phyloP scores from a whole-genome alignment of 92 coral and sea anemone genomes.

The Actinostola sp. region DNA sequence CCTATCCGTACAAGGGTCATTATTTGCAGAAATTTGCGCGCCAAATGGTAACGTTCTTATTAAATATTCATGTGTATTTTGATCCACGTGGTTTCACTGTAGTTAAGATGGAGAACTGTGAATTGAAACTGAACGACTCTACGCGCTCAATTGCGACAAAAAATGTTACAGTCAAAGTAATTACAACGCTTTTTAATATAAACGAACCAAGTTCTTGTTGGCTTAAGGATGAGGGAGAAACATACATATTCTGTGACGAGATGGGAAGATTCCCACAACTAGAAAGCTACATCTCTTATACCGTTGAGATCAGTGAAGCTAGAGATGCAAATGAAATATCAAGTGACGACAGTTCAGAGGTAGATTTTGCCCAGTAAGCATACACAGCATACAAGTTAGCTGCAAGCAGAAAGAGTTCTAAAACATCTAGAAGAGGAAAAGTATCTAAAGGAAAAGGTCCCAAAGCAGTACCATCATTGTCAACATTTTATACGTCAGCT shows the following conservation, averaged over 20 bases:
- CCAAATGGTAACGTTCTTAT: background rate
- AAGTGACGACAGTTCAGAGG: conserved; percentile 7
- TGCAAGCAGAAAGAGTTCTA: background rate
- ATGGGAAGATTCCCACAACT: background rate
- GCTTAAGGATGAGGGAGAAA: background rate
- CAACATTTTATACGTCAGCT: background rate
- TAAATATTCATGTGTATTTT: background rate
- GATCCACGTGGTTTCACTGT: too few relatives aligned
- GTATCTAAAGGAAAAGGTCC: conserved; percentile 1
- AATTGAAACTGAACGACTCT: background rate
- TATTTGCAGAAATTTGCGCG: background rate
- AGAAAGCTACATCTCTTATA: background rate
- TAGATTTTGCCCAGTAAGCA: background rate
- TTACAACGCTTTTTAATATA: background rate
- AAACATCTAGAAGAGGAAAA: background rate
- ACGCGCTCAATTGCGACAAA: background rate
- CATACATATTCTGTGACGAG: conserved; percentile 1
- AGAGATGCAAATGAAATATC: background rate
- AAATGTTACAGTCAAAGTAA: conserved; percentile 1
- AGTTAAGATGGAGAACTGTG: background rate
- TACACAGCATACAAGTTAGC: conserved; percentile 8
- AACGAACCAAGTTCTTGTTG: conserved; percentile 1
- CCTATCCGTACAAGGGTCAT: too few relatives aligned
- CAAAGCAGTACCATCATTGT: conserved; percentile 2
- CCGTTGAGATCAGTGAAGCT: conserved; percentile 7